Base-by-base conservation (phyloP, 2,888 invertebrate genomes). In the Sclerodermus sp. region DNA sequence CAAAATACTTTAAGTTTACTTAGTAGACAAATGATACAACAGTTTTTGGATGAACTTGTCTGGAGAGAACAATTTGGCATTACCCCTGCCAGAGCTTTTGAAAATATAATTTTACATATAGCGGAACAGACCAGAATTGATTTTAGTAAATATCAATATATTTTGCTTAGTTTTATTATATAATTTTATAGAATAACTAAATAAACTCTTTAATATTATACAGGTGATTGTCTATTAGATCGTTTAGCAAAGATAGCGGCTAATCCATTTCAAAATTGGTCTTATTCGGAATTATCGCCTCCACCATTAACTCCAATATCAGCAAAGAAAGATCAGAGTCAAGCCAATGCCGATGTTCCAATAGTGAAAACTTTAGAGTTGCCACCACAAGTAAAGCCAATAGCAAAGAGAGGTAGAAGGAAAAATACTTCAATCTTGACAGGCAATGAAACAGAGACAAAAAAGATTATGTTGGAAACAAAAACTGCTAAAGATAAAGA, bases 51-150 rank as follows among this genome's bases (percentile, higher is more conserved):
- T 73, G 94, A 94, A 71, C 79, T 94, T 14, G 88, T 92, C 10
- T 94, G 94, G 93, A 83, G 94, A 49, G 93, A 94, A 74, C 87
- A 89, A 70, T 93, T 86, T 71, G 93, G 93, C 0, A 83, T 85
- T 3, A 87, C 89, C 0, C 86, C 93, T 0, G 83, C 87, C 0
- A 85, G 86, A 63, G 88, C 92, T 0, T 94, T 92, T 70, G 89
- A 92, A 68, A 89, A 89, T 68, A 87, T 93, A 41, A 85, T 92
- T 1, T 66, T 81, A 1, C 92, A 94, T 73, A 84, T 93, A 42
- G 84, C 90, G 0, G 90, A 91, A 67, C 91, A 91, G 75, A 91
- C 91, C 0, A 82, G 84, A 58, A 77, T 85, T 45, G 89, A 90
- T 18, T 77, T 82, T 5, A 85, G 84, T 65, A 84, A 85, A 59